Evolutionary conservation across 2,113 vertebrate species (phyloP), one percentile per base, ranked within the genome.

Genomic region (Fulmarus glacialis): DNA sequence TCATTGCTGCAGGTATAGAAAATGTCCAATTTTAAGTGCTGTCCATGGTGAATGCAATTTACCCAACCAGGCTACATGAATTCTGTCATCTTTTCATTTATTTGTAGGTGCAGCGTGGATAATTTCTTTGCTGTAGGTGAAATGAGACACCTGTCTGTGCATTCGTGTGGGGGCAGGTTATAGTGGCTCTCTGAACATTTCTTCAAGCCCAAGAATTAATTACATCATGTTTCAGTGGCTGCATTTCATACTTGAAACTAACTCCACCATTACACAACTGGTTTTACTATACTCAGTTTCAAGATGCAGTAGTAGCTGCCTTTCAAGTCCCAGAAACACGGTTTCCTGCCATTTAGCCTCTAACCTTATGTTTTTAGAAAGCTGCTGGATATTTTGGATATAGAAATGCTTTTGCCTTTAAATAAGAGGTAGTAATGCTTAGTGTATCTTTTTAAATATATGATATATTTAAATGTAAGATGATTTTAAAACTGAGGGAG

Each of bases 201-300:
- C 70, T 78, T 79, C 70, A 52, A 96, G 84, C 87, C 74, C 62
- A 77, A 72, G 84, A 90, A 96, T 97, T 97, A 91, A 95, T 97
- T 85, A 68, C 93, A 68, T 79, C 77, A 11, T n/a, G 66, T 97
- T 89, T 90, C 87, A 75, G 87, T 43, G 84, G 34, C 90, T 94
- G 66, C 43, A 40, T 68, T 85, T 96, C 84, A 34, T 68, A 26
- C 47, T 23, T 26, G 70, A 60, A 77, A 53, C 53, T 56, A 80
- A 66, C 36, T 77, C 58, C 62, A 64, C 36, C 45, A n/a, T 75
- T 62, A 9, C 1, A 2, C 15, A 36, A 19, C 84, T 82, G 64
- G 6, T 64, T 90, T 72, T 72, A 48, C 91, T 75, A 20, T 56
- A 15, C 45, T 63, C 15, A 4, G 13, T 81, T 85, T 84, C 56